Base-by-base conservation (phyloP, 2,113 vertebrate genomes). In the Syrrhaptes paradoxus region DNA sequence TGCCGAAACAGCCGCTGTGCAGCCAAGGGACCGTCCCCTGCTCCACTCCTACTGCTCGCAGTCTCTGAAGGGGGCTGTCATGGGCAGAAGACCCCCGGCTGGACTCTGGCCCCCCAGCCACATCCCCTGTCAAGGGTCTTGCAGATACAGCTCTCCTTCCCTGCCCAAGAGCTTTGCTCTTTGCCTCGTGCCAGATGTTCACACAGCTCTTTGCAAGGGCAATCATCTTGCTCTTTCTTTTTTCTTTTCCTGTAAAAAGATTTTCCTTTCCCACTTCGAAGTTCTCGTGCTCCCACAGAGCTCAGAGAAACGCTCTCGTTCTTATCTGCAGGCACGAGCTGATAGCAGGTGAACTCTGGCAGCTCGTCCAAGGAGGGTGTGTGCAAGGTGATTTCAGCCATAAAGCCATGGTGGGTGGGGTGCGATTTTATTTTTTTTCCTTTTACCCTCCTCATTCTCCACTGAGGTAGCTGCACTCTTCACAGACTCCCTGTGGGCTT, bases 311-410 rank as follows among this genome's bases (percentile, higher is more conserved):
- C 7, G 7, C 34, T 91, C 88, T 76, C 8, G 1, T 36, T 52
- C 62, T 92, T 92, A 90, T 92, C 95, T 87, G 36, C 76, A 77
- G 51, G 51, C 72, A 48, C 29, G 57, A 63, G 55, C 76, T 84
- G 90, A 92, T 71, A 94, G 88, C 72, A 77, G 65, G 48, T 93
- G 94, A 92, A 93, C 96, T 90, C 94, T 92, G 90, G 76, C 72
- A 93, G 86, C 68, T 88, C 86, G 25, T 89, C 63, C 80, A 90
- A 90, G 86, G 32, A 86, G 80, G 80, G 86, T 65, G 83, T 95
- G 83, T 95, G 86, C 90, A 59, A 81, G 83, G 95, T 95, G 79
- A 81, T 74, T 89, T 86, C 92, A 81, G 83, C 79, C 79, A 86
- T 92, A 89, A 94, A 93, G 43, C 48, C 76, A 43, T 34, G 2